Conservation (phyloP, 2,888 invertebrate species). For the Luffia ferchaultella region DNA sequence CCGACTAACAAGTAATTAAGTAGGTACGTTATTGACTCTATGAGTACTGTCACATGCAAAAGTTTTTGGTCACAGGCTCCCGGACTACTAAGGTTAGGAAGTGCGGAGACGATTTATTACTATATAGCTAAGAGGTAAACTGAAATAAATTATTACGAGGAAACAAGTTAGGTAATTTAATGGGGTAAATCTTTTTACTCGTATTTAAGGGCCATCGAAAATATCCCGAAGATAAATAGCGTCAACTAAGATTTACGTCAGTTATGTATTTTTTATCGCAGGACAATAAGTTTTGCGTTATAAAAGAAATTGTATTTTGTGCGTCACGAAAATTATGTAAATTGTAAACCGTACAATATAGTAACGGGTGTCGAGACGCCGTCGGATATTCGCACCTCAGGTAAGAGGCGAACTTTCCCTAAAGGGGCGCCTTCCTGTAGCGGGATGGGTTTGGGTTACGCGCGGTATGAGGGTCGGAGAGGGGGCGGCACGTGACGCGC, state of each 20-base stretch:
- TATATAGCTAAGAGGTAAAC: neutral
- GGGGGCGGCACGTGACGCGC: conserved; percentile 37
- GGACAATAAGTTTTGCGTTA: neutral
- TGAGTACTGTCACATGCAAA: no score
- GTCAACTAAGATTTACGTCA: no score
- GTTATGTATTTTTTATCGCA: no score
- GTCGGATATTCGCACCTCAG: neutral
- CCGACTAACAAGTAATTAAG: no score
- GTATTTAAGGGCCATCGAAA: no score
- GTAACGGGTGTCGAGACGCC: neutral
- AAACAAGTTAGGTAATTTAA: neutral
- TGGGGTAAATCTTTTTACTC: neutral
- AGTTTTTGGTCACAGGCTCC: no score
- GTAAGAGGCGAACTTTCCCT: conserved; percentile 20
- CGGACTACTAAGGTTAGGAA: no score
- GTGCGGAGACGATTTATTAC: neutral
- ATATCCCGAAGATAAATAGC: no score
- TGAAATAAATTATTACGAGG: neutral
- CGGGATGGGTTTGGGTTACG: conserved; percentile 22
- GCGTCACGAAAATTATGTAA: neutral
- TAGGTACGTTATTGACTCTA: no score
- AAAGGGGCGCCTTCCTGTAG: conserved; percentile 4
- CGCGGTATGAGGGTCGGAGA: conserved; percentile 19
- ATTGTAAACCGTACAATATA: neutral
- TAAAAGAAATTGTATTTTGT: neutral